A percentile compares a stretch with the other conserved stretches of the same genome.
Conservation (phyloP, 2,113 vertebrate genomes). For the Rhagologus leucostigma region DNA sequence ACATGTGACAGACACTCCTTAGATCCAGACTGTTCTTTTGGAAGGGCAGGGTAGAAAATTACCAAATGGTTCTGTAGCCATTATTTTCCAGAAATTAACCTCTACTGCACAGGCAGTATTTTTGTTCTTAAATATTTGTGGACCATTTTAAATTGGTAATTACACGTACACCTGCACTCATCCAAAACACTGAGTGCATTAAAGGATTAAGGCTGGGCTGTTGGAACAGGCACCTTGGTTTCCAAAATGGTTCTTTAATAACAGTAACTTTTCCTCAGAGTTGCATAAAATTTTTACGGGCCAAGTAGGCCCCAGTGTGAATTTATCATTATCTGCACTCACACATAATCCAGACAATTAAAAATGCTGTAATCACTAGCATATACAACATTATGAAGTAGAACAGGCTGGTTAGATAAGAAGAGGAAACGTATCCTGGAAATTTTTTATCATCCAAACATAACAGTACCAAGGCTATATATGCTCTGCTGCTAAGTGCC, state of each 20-base stretch:
- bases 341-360: background rate
- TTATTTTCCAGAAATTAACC: background rate
- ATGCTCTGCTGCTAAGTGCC: background rate
- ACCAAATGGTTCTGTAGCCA: background rate
- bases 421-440: background rate
- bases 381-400: background rate
- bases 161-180: background rate
- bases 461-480: background rate
- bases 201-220: background rate
- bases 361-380: background rate
- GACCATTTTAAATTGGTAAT: background rate
- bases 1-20: background rate
- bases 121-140: background rate
- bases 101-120: background rate
- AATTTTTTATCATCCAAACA: background rate
- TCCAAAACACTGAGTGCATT: background rate
- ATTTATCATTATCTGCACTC: background rate
- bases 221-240: background rate
- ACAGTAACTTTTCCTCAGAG: background rate
- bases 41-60: background rate
- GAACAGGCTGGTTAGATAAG: background rate
- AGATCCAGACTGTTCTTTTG: background rate
- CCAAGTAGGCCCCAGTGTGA: background rate
- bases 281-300: background rate
- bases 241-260: background rate